Evolutionary conservation across 2,888 invertebrate species (phyloP).

Genomic region (Drosophila mercatorum): DNA sequence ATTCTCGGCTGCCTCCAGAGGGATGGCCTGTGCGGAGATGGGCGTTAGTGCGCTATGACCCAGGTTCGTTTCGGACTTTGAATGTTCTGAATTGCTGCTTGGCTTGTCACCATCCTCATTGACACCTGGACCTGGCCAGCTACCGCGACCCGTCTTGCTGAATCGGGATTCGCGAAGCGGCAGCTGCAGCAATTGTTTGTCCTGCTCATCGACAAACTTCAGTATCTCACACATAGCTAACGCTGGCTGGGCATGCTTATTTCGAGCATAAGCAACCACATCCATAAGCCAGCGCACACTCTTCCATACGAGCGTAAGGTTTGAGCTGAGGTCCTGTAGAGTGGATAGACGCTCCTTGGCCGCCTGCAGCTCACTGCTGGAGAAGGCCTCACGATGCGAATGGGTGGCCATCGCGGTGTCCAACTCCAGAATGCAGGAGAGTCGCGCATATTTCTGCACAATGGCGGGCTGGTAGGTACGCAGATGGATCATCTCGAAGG

Average conservation of each 20-base stretch:
- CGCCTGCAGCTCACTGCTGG: slow-evolving; percentile 92
- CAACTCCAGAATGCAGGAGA: slow-evolving; percentile 96
- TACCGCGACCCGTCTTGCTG: slow-evolving; percentile 90
- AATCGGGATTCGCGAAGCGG: slow-evolving; percentile 89
- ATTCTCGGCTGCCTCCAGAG: slow-evolving; percentile 25
- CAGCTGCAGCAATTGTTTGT: slow-evolving; percentile 80
- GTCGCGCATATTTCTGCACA: slow-evolving; percentile 94
- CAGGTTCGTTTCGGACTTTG: slow-evolving; percentile 92
- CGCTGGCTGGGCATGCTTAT: slow-evolving; percentile 86
- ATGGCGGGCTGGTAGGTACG: slow-evolving; percentile 96
- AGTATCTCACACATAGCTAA: slow-evolving; percentile 83
- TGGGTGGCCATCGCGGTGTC: slow-evolving; percentile 96
- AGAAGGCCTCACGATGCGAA: slow-evolving; percentile 97
- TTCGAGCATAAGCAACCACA: slow-evolving; percentile 96
- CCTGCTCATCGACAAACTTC: slow-evolving; percentile 67
- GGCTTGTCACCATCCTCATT: slow-evolving; percentile 49
- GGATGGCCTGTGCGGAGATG: slow-evolving; percentile 24
- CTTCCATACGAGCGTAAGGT: slow-evolving; percentile 96
- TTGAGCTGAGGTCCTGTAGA: slow-evolving; percentile 93
- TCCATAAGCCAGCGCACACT: slow-evolving; percentile 98
- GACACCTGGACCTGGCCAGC: slow-evolving; percentile 92
- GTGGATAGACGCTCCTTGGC: slow-evolving; percentile 94
- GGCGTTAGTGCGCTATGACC: slow-evolving; percentile 67
- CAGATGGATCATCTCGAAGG: slow-evolving; percentile 97
- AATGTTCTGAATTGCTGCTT: slow-evolving; percentile 87